These are phyloP conservation scores for Whitmania pigra DNA, from an alignment of 1,140 invertebrate genomes.

Conservation along the genomic window DNA sequence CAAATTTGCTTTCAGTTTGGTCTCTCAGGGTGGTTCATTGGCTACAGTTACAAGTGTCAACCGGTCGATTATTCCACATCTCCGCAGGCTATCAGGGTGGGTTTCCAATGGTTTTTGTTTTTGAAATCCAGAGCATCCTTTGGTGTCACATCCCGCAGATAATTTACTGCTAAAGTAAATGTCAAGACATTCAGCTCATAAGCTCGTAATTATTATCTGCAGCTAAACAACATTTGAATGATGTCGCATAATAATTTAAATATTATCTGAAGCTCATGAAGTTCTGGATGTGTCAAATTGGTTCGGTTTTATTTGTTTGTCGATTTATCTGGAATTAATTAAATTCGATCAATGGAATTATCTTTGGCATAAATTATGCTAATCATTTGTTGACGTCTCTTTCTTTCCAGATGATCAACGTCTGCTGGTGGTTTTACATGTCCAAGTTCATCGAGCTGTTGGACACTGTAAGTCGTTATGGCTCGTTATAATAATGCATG, in stretches of 20 bases:
- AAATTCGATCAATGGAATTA: too few relatives aligned
- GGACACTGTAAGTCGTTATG: conserved; percentile 54
- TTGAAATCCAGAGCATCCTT: too few relatives aligned
- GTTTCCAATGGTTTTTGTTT: neutral
- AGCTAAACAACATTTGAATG: too few relatives aligned
- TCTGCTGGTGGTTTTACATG: conserved; percentile 90
- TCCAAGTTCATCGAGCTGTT: conserved; percentile 91
- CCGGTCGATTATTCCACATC: conserved; percentile 72
- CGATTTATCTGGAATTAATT: too few relatives aligned
- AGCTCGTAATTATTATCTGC: too few relatives aligned
- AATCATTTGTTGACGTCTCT: conserved; percentile 17
- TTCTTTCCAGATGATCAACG: conserved; percentile 62
- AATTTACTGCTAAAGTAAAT: too few relatives aligned
- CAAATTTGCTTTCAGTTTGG: conserved; percentile 49
- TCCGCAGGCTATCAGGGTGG: conserved; percentile 63
- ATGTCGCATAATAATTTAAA: too few relatives aligned
- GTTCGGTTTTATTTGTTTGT: too few relatives aligned
- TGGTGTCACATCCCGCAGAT: too few relatives aligned
- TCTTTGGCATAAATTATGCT: too few relatives aligned
- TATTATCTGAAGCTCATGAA: neutral
- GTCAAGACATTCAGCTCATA: too few relatives aligned
- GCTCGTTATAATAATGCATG: too few relatives aligned
- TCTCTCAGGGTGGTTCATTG: conserved; percentile 59
- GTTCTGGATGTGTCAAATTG: neutral
- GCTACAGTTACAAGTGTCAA: conserved; percentile 72